Evolutionary conservation across 2,888 invertebrate species (phyloP), one percentile per base, ranked within the genome.

Genomic region (Drosophila mayaguana): DNA sequence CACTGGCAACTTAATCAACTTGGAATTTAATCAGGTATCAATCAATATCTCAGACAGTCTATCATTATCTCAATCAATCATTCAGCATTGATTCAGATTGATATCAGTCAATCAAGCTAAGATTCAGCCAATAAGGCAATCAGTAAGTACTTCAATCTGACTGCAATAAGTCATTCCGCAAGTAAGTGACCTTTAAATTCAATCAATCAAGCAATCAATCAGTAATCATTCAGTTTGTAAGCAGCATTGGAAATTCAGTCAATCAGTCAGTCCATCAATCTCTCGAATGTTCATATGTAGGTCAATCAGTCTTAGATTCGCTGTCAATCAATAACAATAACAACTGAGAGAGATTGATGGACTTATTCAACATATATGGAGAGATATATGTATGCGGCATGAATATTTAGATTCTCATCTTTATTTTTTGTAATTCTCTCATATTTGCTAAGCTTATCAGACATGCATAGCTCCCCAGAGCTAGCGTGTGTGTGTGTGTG

Each of bases 381-480:
- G 28, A 50, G 1, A 18, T 28, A 12, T 3, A 34, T 18, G 1
- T 16, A 8, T 32, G 1, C 7, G 12, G 3, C 9, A n/a, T n/a
- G n/a, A 54, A 54, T 28, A 28, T 54, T 54, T 40, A 28, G 25
- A 16, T 25, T 40, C 40, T 22, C 7, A 25, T 36, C 11, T 53
- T 4, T 36, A 12, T 3, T 11, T 12, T 25, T 25, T 38, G 12
- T 22, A 18, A 36, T 61, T 60, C 20, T 20, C 65, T 64, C 36
- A 54, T 72, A 71, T 56, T 50, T 56, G 50, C 45, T 48, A 53
- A 80, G 56, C 80, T 87, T 81, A 86, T 86, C 86, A 89, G 86
- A 86, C 89, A 86, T 86, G 87, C 86, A 87, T 46, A 80, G 68
- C 72, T 77, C 83, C 74, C 81, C 40, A 12, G 63, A 50, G 53